phyloP scores from a whole-genome alignment of 2,797 vertebrate genomes.

The Poecile montanus region DNA sequence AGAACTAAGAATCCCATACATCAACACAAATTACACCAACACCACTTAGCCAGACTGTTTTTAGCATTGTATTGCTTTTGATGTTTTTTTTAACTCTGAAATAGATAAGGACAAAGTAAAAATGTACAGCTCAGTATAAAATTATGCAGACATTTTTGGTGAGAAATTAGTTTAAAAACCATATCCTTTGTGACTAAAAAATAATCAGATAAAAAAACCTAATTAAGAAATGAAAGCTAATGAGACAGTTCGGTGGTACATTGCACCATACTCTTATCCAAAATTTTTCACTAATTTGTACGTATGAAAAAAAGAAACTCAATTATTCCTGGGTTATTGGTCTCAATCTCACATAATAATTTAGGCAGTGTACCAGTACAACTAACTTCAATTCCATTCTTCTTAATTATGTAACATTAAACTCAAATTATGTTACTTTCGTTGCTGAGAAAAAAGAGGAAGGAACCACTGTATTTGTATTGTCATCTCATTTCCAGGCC shows the following conservation, averaged over 20 bases:
- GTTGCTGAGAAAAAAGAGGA: conserved; percentile 18
- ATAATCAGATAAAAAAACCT: not conserved
- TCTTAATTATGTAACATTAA: conserved; percentile 78
- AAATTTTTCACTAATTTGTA: conserved; percentile 52
- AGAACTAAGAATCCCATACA: not conserved
- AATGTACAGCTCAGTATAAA: not conserved
- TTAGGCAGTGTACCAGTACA: conserved; percentile 65
- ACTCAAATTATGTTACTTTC: conserved; percentile 65
- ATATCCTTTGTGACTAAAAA: not conserved
- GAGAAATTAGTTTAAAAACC: not conserved
- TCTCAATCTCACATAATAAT: conserved; percentile 73
- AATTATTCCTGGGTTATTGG: conserved; percentile 69
- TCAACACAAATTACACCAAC: not conserved
- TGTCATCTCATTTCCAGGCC: conserved; percentile 60
- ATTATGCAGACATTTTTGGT: not conserved
- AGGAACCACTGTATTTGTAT: conserved; percentile 26
- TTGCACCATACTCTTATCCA: not conserved
- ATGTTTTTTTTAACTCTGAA: not conserved
- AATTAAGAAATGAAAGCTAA: conserved; percentile 34
- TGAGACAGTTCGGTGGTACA: not conserved
- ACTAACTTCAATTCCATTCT: conserved; percentile 68
- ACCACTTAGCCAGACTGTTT: not conserved
- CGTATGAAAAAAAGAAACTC: conserved; percentile 48
- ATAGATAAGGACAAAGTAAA: not conserved
- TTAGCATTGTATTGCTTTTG: not conserved